Conservation (phyloP, 2,113 vertebrate genomes). For the Myxocyprinus asiaticus region DNA sequence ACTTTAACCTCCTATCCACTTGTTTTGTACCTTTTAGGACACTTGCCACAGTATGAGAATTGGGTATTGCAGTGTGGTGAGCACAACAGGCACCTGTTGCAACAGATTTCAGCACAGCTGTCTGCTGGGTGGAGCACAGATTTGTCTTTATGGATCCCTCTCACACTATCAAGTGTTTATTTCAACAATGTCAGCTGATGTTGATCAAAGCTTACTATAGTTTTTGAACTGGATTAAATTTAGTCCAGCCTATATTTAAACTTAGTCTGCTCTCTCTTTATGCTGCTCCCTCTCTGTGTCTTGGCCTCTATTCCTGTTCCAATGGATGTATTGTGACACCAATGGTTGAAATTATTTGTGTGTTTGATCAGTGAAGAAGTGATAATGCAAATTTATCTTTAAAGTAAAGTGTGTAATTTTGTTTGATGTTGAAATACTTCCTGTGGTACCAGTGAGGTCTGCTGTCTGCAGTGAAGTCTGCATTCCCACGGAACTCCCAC, state of each 20-base stretch:
- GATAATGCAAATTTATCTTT: no score
- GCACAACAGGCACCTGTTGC: neutral
- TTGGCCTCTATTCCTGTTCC: neutral
- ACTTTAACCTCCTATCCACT: neutral
- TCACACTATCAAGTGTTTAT: no score
- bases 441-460: no score
- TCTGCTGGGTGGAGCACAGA: neutral
- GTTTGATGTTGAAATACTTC: no score
- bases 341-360: neutral
- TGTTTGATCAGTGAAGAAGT: no score
- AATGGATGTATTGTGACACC: neutral
- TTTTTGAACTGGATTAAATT: neutral
- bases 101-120: constrained; percentile 16
- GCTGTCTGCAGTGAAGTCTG: no score
- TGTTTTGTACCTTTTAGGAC: constrained; percentile 7
- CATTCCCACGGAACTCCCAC: no score
- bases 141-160: neutral
- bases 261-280: neutral
- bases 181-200: neutral
- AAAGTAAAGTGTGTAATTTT: no score
- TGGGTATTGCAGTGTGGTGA: constrained; percentile 3
- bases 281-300: neutral
- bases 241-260: constrained; percentile 16
- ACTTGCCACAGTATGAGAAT: neutral
- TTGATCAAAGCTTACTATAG: neutral